Conservation (phyloP, 2,113 vertebrate genomes). For the Phrynosoma platyrhinos region DNA sequence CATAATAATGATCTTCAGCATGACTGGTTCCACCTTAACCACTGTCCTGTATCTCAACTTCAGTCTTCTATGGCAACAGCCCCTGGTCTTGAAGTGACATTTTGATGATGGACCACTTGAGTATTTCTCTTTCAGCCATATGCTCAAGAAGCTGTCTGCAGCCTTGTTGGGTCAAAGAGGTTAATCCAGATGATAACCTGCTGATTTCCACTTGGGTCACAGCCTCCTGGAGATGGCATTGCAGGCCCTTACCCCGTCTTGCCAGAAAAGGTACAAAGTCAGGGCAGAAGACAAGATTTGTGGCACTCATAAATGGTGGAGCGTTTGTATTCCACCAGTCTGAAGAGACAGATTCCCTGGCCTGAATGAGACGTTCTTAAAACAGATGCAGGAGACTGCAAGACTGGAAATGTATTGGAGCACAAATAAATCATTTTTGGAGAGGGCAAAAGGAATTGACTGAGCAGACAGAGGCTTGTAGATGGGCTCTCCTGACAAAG, state of each 20-base stretch:
- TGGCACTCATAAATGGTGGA: slow-evolving; percentile 49
- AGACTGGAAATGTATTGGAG: slow-evolving; percentile 67
- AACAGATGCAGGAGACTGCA: slow-evolving; percentile 54
- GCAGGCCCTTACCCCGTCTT: neutral
- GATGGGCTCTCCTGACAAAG: slow-evolving; percentile 63
- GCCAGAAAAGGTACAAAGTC: neutral
- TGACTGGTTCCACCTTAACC: too few relatives aligned
- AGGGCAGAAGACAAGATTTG: slow-evolving; percentile 61
- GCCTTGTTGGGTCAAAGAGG: neutral
- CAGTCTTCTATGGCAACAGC: too few relatives aligned
- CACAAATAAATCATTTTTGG: slow-evolving; percentile 72
- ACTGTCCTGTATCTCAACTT: too few relatives aligned
- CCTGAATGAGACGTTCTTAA: neutral
- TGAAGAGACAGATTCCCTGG: too few relatives aligned
- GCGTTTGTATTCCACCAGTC: neutral
- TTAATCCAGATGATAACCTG: neutral
- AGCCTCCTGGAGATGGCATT: neutral
- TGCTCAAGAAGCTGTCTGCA: neutral
- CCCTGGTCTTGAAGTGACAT: neutral
- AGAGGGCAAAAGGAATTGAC: slow-evolving; percentile 73
- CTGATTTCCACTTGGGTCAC: neutral
- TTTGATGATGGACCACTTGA: neutral
- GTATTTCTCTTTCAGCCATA: neutral
- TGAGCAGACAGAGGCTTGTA: slow-evolving; percentile 35
- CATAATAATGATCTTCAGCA: too few relatives aligned